A percentile compares a stretch with the other conserved stretches of the same genome.
Evolutionary conservation across 2,113 vertebrate species (phyloP).

Genomic region (Desmodus rotundus): DNA sequence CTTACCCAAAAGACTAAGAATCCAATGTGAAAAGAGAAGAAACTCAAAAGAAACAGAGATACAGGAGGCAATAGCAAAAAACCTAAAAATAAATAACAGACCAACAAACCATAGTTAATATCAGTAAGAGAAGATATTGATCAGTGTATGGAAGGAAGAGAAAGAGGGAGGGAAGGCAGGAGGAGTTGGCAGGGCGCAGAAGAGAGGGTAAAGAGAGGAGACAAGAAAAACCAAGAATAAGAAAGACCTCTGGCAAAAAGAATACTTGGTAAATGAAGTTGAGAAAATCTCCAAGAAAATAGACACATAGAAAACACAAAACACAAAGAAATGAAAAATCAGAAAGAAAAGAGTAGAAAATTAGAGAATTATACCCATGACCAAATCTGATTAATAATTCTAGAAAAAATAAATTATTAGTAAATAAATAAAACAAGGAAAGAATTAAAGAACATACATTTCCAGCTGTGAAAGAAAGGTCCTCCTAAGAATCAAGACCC

Average conservation of each 20-base stretch:
- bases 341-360: neutral
- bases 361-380: neutral
- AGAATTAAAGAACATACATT: neutral
- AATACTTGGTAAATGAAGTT: neutral
- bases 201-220: neutral
- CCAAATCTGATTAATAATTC: neutral
- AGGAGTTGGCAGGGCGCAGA: no score
- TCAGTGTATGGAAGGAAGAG: neutral
- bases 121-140: neutral
- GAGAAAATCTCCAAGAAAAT: neutral
- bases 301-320: neutral
- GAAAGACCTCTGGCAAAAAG: neutral
- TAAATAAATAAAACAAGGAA: neutral
- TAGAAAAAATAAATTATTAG: neutral
- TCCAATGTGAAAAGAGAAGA: conserved; percentile 8
- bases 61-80: neutral
- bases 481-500: neutral
- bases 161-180: neutral
- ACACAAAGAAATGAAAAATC: neutral
- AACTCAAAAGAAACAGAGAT: neutral
- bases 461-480: neutral
- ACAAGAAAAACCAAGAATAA: neutral
- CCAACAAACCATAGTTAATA: neutral
- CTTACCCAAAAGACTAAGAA: neutral
- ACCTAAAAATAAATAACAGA: neutral